phyloP scores from a whole-genome alignment of 2,888 invertebrate genomes.

The Aleiodes leptofemur region DNA sequence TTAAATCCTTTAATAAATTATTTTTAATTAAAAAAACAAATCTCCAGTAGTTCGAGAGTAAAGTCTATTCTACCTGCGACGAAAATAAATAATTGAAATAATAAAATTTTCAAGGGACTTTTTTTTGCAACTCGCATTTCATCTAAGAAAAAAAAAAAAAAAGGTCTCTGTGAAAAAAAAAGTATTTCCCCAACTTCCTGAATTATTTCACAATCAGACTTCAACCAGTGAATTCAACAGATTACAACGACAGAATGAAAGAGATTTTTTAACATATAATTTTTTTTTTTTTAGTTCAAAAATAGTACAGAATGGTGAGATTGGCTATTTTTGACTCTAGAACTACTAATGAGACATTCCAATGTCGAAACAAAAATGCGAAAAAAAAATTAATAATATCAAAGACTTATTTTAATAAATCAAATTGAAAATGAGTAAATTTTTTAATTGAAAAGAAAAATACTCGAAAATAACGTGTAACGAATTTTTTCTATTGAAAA shows the following conservation, averaged over 20 bases:
- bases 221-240: slow-evolving; percentile 29
- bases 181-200: too few relatives aligned
- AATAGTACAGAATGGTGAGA: slow-evolving; percentile 3
- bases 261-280: background rate
- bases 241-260: slow-evolving; percentile 46
- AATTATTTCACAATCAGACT: too few relatives aligned
- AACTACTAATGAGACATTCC: slow-evolving; percentile 36
- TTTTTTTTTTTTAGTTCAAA: background rate
- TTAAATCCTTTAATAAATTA: too few relatives aligned
- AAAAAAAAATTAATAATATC: slow-evolving; percentile 35
- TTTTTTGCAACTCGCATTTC: too few relatives aligned
- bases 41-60: background rate
- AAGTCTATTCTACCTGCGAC: slow-evolving; percentile 12
- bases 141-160: too few relatives aligned
- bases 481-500: slow-evolving; percentile 15
- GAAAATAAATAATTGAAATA: background rate
- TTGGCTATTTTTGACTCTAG: slow-evolving; percentile 29
- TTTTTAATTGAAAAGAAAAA: background rate
- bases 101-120: too few relatives aligned
- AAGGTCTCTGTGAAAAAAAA: too few relatives aligned
- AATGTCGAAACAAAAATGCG: background rate
- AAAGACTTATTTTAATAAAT: slow-evolving; percentile 57
- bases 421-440: slow-evolving; percentile 10
- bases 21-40: too few relatives aligned
- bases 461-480: slow-evolving; percentile 20